Percentiles rank a stretch among this genome's conserved stretches.
These are phyloP conservation scores for Alligator sinensis DNA, from an alignment of 2,113 vertebrate genomes.

Conservation along the genomic window DNA sequence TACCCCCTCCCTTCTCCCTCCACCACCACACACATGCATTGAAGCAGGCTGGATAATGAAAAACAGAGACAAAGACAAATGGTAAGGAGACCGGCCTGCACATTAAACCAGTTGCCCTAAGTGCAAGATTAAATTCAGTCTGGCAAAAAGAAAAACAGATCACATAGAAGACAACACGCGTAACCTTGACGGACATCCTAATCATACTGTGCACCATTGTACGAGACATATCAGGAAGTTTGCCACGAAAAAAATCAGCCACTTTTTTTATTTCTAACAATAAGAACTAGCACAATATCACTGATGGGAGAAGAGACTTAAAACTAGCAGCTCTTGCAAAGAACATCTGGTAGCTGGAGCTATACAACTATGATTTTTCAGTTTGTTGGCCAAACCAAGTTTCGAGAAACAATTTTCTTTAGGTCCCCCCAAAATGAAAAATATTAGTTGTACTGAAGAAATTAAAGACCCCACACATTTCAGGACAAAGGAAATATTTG, in stretches of 20 bases:
- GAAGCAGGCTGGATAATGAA: background rate
- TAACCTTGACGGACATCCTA: background rate
- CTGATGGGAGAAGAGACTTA: background rate
- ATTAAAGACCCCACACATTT: no score
- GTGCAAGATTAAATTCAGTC: accelerated
- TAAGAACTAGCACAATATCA: background rate
- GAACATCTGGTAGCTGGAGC: accelerated
- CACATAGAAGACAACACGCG: background rate
- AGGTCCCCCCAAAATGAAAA: no score
- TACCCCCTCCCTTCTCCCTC: background rate
- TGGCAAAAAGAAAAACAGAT: background rate
- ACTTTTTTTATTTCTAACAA: background rate
- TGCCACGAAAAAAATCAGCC: background rate
- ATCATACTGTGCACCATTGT: background rate
- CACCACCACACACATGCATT: background rate
- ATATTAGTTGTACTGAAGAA: background rate
- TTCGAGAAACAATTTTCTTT: no score
- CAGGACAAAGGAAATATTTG: background rate
- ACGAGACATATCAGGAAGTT: background rate
- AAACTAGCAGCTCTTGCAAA: background rate
- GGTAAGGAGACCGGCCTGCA: background rate
- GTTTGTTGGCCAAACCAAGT: no score
- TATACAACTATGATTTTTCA: no score
- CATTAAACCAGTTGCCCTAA: background rate
- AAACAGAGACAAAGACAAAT: background rate